Evolutionary conservation across 2,797 vertebrate genomes (phyloP), one percentile per base, ranked within the genome.

Genomic region (Pangasius mekongensis): DNA sequence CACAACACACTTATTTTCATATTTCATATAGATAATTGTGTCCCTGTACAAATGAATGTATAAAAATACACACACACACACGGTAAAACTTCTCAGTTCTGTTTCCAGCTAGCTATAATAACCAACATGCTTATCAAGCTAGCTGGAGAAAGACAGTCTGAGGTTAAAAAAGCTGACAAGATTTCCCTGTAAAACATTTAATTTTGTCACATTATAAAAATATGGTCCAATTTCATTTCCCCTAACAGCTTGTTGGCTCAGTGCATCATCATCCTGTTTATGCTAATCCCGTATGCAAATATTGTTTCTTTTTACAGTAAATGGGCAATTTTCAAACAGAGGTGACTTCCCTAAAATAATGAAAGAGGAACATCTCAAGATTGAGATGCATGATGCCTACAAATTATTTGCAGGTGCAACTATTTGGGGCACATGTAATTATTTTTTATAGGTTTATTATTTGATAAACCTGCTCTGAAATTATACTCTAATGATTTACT

Each of bases 261-360:
- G 14, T 5, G 30, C 20, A 56, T 80, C 52, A 39, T 71, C 69
- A 39, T 73, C 74, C 43, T 49, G 60, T 66, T 49, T 18, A 49
- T 66, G 39, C 58, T 83, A 66, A 66, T 83, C 14, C 14, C 16
- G 0, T 5, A 83, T 66, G 82, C 62, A 83, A 83, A 83, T 66
- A 16, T 39, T 30, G 3, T 47, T 49, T 83, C 43, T 83, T 67
- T 67, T 83, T 49, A 83, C 60, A 49, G 82, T 30, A 83, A 83
- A 83, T 49, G 60, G 16, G 2, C 82, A 30, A 49, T 66, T 62
- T 83, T 83, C 7, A 30, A 47, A n/a, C 16, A 6, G 14, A 67
- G 60, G 82, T 67, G 16, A 66, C 39, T 49, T 47, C 82, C 82
- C 60, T 30, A 66, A 14, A 66, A 66, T 49, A 10, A 66, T 18